Evolutionary conservation across 2,797 vertebrate genomes (phyloP), one percentile per base, ranked within the genome.

Genomic region (Microchirus variegatus): DNA sequence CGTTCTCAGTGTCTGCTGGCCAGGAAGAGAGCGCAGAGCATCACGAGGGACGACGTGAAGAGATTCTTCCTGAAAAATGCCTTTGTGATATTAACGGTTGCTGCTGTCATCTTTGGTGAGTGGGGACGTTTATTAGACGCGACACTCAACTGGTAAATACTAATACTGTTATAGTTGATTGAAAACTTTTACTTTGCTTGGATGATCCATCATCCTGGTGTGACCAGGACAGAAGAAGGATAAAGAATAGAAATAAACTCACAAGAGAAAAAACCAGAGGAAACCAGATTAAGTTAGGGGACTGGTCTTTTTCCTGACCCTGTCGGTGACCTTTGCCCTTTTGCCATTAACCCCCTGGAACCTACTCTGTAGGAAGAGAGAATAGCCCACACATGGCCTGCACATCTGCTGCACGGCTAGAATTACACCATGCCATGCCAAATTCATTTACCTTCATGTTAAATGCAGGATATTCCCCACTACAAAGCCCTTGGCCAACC

Each of bases 41-140:
- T 99, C 84, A 94, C 89, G 3, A 93, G 91, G 63, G 85, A 94
- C 2, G 95, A 96, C 37, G 87, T 98, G 55, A 96, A 94, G 82
- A 88, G 87, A 79, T 98, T 92, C 89, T 91, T 96, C 66, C 81
- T 89, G 49, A 91, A 90, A 87, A 99, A 99, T 78, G 94, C 95
- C 56, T 98, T 99, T 84, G 96, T 99, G 73, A 91, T 98, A 61
- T 92, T 98, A 67, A 99, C 97, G 0, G 19, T 99, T 13, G 74
- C 89, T 3, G 97, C 95, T 10, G 97, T 99, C 63, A 89, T 99
- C 78, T 80, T 96, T 44, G 97, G 97, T 98, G 72, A 96, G 97
- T 75, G 51, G 51, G 37, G 40, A 36, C 12, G 1, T 31, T 38
- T 38, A 45, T 7, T 26, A 6, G 0, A 3, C 13, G 1, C 37